Percentiles rank a stretch among this genome's conserved stretches.
phyloP scores from a whole-genome alignment of 2,888 invertebrate genomes.

The Dasysyrphus albostriatus region DNA sequence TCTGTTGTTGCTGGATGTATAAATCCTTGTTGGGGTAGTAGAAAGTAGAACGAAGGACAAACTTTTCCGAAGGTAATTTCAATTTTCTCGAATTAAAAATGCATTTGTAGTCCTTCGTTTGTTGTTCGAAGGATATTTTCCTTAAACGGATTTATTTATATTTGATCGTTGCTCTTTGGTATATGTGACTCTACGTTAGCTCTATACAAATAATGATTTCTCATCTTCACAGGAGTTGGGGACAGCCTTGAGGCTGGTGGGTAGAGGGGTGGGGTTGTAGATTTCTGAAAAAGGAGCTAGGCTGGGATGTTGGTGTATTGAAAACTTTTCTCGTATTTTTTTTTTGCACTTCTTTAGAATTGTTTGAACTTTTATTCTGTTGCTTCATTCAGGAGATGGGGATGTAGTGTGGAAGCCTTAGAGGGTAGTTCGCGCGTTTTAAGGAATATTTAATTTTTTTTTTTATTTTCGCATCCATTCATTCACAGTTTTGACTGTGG shows the following conservation, averaged over 20 bases:
- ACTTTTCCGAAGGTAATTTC: constrained; percentile 73
- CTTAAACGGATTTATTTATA: constrained; percentile 74
- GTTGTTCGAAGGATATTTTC: constrained; percentile 74
- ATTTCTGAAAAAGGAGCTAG: neutral
- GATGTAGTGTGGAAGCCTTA: neutral
- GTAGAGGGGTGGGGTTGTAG: neutral
- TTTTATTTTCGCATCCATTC: constrained; percentile 46
- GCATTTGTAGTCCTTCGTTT: constrained; percentile 71
- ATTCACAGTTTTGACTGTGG: constrained; percentile 62
- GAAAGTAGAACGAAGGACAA: constrained; percentile 56
- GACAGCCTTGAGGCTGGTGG: neutral
- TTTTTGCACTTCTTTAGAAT: constrained; percentile 61
- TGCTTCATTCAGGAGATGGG: constrained; percentile 50
- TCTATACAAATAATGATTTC: constrained; percentile 52
- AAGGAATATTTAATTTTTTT: constrained; percentile 17
- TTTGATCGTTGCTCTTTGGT: constrained; percentile 66
- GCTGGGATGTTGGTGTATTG: constrained; percentile 54
- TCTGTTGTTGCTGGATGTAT: neutral
- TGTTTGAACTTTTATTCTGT: constrained; percentile 74
- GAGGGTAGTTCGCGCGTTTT: constrained; percentile 40
- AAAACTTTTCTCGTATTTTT: constrained; percentile 61
- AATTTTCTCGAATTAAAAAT: constrained; percentile 75
- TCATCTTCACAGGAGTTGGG: constrained; percentile 8
- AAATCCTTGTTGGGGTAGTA: neutral
- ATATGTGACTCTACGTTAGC: constrained; percentile 11